These are phyloP conservation scores for Esox niger DNA, from an alignment of 2,113 vertebrate genomes.

Conservation along the genomic window DNA sequence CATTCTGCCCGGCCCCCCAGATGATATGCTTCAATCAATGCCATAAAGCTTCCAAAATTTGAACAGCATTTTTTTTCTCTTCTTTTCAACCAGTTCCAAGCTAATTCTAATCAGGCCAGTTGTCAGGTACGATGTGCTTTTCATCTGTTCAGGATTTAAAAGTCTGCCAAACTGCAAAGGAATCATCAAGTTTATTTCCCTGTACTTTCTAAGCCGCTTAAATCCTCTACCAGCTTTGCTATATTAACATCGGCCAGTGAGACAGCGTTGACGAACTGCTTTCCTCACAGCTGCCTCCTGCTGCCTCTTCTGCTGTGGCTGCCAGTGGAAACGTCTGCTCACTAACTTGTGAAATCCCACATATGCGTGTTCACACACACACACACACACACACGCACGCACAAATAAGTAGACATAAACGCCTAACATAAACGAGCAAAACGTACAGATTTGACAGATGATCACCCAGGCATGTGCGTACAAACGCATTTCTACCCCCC, in stretches of 20 bases:
- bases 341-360: constrained; percentile 34
- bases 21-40: too few relatives aligned
- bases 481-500: constrained; percentile 1
- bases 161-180: constrained; percentile 70
- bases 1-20: too few relatives aligned
- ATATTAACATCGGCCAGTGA: constrained; percentile 75
- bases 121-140: constrained; percentile 65
- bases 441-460: constrained; percentile 20
- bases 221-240: constrained; percentile 74
- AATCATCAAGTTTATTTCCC: constrained; percentile 78
- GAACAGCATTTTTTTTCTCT: neutral
- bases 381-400: constrained; percentile 1
- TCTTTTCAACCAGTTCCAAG: constrained; percentile 11
- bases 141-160: constrained; percentile 72
- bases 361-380: neutral
- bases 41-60: too few relatives aligned
- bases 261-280: constrained; percentile 73
- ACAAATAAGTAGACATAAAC: constrained; percentile 35
- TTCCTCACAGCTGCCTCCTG: constrained; percentile 59
- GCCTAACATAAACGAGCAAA: neutral
- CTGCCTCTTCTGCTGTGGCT: constrained; percentile 33
- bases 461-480: constrained; percentile 21
- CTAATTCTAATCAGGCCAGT: constrained; percentile 29
- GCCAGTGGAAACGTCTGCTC: constrained; percentile 32
- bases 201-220: constrained; percentile 79